Base-by-base conservation (phyloP, 2,888 invertebrate species). In the Rhingia rostrata region DNA sequence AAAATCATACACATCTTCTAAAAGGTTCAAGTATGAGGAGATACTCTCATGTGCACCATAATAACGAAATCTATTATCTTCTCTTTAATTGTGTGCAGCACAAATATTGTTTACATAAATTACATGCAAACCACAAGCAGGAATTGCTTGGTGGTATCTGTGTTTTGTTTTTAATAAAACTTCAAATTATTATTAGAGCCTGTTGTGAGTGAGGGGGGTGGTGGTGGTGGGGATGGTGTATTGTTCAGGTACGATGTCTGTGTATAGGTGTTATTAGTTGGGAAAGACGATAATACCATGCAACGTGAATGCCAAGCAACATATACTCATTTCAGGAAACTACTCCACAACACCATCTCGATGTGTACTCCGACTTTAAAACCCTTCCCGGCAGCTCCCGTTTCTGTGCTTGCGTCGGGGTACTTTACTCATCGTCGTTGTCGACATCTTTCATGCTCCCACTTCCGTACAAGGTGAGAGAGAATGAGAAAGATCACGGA, bases 121-220 rank as follows among this genome's bases (percentile, higher is more conserved):
- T 69, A 78, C 77, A 78, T 63, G 77, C 12, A 47, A 53, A 39
- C 73, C 67, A 69, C 73, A 73, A 67, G 10, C 61, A 63, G 6
- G 61, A 83, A 73, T 64, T 70, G 63, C 64, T 70, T 64, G 70
- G 78, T 70, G 78, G 78, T 70, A 69, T 77, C 61, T 51, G 45
- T 77, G 53, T 78, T 69, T 78, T 78, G 69, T 83, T 83, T 73
- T 70, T 78, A 67, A 72, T 67, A 77, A 72, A 79, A 84, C 74
- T 74, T 74, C 69, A 45, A 79, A 83, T 83, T 79, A 66, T 84
- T 79, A 79, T 64, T 53, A 63, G 53, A 69, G 51, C 63, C 63
- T 56, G 73, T 79, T 64, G 14, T 22, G n/a, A 45, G 51, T 32
- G 22, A 64, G 32, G n/a, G 9, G 32, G 30, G 33, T 39, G n/a